phyloP scores from a whole-genome alignment of 2,888 invertebrate genomes.

The Eumerus sabulonum region DNA sequence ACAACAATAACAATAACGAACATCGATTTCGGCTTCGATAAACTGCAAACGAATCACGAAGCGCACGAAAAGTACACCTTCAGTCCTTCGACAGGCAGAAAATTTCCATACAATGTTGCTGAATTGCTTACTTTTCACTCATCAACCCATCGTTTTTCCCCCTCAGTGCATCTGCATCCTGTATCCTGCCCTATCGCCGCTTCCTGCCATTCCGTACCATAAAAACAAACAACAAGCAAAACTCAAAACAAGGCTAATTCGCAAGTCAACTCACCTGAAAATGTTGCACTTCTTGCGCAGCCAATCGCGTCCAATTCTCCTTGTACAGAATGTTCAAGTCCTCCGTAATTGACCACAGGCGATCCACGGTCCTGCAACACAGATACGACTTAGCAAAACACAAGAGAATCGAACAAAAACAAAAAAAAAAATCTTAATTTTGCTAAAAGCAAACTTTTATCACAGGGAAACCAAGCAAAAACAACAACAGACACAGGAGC shows the following conservation, averaged over 20 bases:
- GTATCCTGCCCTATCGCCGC: too few species aligned
- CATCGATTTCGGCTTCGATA: conserved; percentile 4
- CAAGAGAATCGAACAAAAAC: background rate
- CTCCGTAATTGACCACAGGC: conserved; percentile 91
- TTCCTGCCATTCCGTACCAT: too few species aligned
- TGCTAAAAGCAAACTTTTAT: conserved; percentile 54
- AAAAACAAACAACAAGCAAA: too few species aligned
- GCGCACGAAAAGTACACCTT: conserved; percentile 4
- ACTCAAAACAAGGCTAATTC: conserved; percentile 38
- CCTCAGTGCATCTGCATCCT: too few species aligned
- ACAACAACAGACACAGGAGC: background rate
- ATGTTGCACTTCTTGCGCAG: conserved; percentile 91
- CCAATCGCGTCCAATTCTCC: conserved; percentile 93
- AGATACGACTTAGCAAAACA: conserved; percentile 16
- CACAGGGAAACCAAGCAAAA: conserved; percentile 12
- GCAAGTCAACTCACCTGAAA: conserved; percentile 84
- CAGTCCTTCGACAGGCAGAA: conserved; percentile 33
- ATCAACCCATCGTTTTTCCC: background rate
- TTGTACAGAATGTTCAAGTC: conserved; percentile 93
- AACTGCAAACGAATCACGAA: conserved; percentile 38
- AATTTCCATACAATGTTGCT: conserved; percentile 59
- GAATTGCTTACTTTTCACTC: conserved; percentile 33
- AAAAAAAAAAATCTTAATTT: conserved; percentile 48
- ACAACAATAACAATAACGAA: conserved; percentile 19
- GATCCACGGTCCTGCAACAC: conserved; percentile 84